These are phyloP conservation scores for Euwallacea similis DNA, from an alignment of 1,140 invertebrate genomes.

Conservation along the genomic window DNA sequence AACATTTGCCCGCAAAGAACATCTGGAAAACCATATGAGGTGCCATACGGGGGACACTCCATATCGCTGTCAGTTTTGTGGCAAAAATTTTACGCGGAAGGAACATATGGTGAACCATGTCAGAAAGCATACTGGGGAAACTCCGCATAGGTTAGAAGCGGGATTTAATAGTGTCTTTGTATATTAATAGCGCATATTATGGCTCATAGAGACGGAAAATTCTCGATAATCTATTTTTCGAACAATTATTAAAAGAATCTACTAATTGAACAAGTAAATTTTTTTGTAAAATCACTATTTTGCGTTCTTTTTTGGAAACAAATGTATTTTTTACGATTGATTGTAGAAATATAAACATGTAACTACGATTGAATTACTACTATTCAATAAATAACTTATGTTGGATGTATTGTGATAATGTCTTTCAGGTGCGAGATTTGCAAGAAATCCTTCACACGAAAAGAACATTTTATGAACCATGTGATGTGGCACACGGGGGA, in stretches of 20 bases:
- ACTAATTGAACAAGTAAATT: not conserved
- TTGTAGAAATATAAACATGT: too few species aligned
- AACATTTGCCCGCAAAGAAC: constrained; percentile 83
- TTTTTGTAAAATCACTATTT: not conserved
- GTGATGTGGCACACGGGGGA: constrained; percentile 71
- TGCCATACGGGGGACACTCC: constrained; percentile 85
- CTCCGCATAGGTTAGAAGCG: constrained; percentile 61
- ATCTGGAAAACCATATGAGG: constrained; percentile 79
- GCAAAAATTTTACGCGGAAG: constrained; percentile 71
- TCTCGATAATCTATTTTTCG: too few species aligned
- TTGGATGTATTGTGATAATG: not conserved
- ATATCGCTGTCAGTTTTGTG: constrained; percentile 67
- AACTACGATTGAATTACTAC: too few species aligned
- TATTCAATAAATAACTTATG: not conserved
- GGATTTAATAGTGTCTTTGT: not conserved
- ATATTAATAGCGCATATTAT: not conserved
- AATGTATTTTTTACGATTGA: not conserved
- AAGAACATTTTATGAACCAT: constrained; percentile 69
- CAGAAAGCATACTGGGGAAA: constrained; percentile 72
- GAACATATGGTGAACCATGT: constrained; percentile 69
- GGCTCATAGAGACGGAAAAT: too few species aligned
- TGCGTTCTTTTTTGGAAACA: not conserved
- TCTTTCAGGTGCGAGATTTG: constrained; percentile 65
- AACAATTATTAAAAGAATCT: too few species aligned
- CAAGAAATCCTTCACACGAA: constrained; percentile 67